Evolutionary conservation across 2,888 invertebrate genomes (phyloP).

Genomic region (Diplazon laetatorius): DNA sequence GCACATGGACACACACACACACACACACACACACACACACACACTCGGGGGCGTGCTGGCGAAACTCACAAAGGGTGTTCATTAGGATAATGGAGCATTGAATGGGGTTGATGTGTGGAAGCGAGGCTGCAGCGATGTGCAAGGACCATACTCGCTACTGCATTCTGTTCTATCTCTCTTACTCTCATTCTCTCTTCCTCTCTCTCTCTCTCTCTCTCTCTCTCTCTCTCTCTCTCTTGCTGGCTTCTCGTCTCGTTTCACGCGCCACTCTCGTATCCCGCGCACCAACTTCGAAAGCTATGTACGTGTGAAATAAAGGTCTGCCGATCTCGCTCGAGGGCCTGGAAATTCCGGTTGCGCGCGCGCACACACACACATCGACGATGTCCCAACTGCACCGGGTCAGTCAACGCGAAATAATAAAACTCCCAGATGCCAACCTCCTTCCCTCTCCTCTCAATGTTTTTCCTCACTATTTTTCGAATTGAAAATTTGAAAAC

Average conservation of each 20-base stretch:
- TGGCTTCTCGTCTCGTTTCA: slow-evolving; percentile 24
- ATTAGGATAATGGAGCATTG: slow-evolving; percentile 73
- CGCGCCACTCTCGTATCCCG: slow-evolving; percentile 1
- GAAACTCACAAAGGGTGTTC: slow-evolving; percentile 71
- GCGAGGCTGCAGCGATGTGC: slow-evolving; percentile 25
- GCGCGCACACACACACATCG: not conserved
- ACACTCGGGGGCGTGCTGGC: not conserved
- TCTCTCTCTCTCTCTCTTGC: too few relatives aligned
- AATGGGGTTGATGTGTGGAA: slow-evolving; percentile 50
- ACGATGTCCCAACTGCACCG: not conserved
- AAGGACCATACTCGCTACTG: slow-evolving; percentile 32
- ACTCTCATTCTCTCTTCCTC: too few relatives aligned
- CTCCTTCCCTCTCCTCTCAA: not conserved
- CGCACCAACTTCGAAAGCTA: slow-evolving; percentile 28
- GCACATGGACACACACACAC: slow-evolving; percentile 10
- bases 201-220: too few relatives aligned
- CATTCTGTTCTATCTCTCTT: slow-evolving; percentile 25
- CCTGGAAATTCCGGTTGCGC: slow-evolving; percentile 33
- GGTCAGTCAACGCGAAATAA: slow-evolving; percentile 1
- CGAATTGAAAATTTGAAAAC: too few relatives aligned
- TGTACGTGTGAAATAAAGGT: slow-evolving; percentile 47
- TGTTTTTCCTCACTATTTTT: not conserved
- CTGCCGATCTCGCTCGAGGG: slow-evolving; percentile 21
- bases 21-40: slow-evolving; percentile 10
- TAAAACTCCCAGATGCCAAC: not conserved